Base-by-base conservation (phyloP, 2,888 invertebrate species). In the Agrotis puta region DNA sequence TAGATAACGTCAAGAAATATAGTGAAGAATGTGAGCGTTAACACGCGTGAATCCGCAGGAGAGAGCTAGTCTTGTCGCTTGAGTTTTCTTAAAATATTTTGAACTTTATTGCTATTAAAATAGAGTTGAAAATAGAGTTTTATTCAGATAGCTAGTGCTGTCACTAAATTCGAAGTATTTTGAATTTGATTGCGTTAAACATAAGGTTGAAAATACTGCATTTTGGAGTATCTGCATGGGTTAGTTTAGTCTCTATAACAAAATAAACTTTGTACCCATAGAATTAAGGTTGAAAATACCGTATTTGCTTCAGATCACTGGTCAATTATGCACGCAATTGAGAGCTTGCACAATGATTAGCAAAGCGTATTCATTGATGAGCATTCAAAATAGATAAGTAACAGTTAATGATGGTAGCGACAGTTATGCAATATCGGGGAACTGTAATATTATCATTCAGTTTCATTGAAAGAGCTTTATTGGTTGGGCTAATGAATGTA, bases 361-460 rank as follows among this genome's bases (percentile, higher is more conserved):
- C 67, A 70, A 71, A 72, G 58, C 59, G 64, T 58, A 70, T 70
- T 77, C 77, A 86, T 86, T 86, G 86, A 84, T 67, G 82, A 79
- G 61, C 75, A 79, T 77, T 82, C 66, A 79, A 77, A 77, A 79
- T 70, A 75, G 64, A 81, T 66, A 62, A 77, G 64, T 64, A 51
- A 64, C 62, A 56, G 58, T 65, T 61, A 39, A 59, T 72, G 58
- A 20, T 45, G 51, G 68, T 27, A 16, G 45, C 16, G 63, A 76
- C 58, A 56, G 51, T 77, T 77, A 56, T 27, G 63, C 51, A 72
- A 76, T 48, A 50, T 48, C 18, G 45, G 59, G 57, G 48, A 48
- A 61, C 43, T 27, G 53, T 48, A 7, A 33, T 33, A 5, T 1
- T 33, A n/a, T 24, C 13, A 43, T 65, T 50, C 27, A 20, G 18